Percentiles rank a stretch among this genome's conserved stretches.
These are phyloP conservation scores for Aphelinus atriplicis DNA, from an alignment of 1,140 invertebrate genomes.

Conservation along the genomic window DNA sequence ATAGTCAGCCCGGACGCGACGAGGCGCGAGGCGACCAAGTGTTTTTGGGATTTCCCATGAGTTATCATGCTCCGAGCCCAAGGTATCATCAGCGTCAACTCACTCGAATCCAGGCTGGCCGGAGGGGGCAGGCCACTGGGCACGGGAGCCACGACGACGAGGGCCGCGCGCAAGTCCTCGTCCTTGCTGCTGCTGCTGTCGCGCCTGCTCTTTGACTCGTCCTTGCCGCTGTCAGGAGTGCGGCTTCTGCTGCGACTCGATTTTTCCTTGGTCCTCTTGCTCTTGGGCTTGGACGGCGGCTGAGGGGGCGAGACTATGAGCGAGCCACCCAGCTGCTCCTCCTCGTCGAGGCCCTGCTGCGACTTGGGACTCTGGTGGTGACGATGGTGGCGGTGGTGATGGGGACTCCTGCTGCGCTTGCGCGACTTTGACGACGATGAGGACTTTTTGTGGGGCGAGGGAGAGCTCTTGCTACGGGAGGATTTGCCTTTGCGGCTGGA, in stretches of 20 bases:
- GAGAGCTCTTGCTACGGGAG: conserved; percentile 44
- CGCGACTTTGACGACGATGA: conserved; percentile 16
- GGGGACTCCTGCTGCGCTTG: conserved; percentile 13
- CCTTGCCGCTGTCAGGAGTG: conserved; percentile 2
- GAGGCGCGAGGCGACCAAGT: background rate
- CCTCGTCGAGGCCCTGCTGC: conserved; percentile 49
- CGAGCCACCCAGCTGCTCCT: conserved; percentile 61
- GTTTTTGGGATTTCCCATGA: background rate
- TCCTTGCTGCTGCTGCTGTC: conserved; percentile 51
- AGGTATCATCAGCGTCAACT: conserved; percentile 44
- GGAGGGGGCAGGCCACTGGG: conserved; percentile 4
- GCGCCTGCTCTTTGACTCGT: background rate
- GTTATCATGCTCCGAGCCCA: conserved; percentile 15
- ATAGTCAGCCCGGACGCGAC: no score
- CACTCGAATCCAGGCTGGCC: conserved; percentile 55
- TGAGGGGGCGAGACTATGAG: conserved; percentile 63
- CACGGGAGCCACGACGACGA: conserved; percentile 15
- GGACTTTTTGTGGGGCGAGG: conserved; percentile 45
- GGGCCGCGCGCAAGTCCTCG: conserved; percentile 59
- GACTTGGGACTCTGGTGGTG: conserved; percentile 22
- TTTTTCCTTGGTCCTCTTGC: conserved; percentile 61
- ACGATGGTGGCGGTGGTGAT: conserved; percentile 16
- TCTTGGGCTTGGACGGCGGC: conserved; percentile 60
- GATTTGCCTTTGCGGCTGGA: conserved; percentile 36
- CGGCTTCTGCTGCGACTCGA: conserved; percentile 2